phyloP scores from a whole-genome alignment of 2,797 vertebrate genomes.

The Onychomys arenicola region DNA sequence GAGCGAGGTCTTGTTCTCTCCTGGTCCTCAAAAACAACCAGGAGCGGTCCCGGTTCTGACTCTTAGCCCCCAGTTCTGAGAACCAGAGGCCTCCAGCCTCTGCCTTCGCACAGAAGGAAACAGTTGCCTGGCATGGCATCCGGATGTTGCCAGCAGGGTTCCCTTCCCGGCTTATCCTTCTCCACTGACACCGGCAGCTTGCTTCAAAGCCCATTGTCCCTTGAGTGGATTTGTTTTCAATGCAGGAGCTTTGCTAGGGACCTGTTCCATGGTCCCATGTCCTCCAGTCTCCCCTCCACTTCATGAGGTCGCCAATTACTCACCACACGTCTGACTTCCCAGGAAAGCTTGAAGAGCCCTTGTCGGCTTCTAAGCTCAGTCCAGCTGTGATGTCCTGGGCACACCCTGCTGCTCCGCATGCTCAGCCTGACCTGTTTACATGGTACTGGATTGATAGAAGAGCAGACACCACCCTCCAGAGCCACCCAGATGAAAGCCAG shows the following conservation, averaged over 20 bases:
- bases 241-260: conserved; percentile 31
- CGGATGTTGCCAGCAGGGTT: conserved; percentile 47
- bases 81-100: conserved; percentile 63
- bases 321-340: conserved; percentile 54
- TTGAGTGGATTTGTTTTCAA: conserved; percentile 40
- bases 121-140: conserved; percentile 76
- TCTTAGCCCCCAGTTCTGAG: conserved; percentile 51
- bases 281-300: not conserved
- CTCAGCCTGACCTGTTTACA: conserved; percentile 84
- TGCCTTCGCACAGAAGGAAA: conserved; percentile 85
- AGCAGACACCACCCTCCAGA: conserved; percentile 73
- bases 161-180: not conserved
- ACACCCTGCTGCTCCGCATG: conserved; percentile 23
- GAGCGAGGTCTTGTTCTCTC: conserved; percentile 56
- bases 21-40: conserved; percentile 76
- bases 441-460: conserved; percentile 79
- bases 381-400: conserved; percentile 31
- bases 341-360: conserved; percentile 61
- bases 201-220: conserved; percentile 16
- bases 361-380: conserved; percentile 5
- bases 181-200: conserved; percentile 53
- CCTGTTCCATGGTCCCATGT: not conserved
- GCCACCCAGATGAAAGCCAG: conserved; percentile 65
- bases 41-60: conserved; percentile 62
- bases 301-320: not conserved